A percentile compares a stretch with the other conserved stretches of the same genome.
These are phyloP conservation scores for Sminthurides bifidus DNA, from an alignment of 1,140 invertebrate genomes.

Conservation along the genomic window DNA sequence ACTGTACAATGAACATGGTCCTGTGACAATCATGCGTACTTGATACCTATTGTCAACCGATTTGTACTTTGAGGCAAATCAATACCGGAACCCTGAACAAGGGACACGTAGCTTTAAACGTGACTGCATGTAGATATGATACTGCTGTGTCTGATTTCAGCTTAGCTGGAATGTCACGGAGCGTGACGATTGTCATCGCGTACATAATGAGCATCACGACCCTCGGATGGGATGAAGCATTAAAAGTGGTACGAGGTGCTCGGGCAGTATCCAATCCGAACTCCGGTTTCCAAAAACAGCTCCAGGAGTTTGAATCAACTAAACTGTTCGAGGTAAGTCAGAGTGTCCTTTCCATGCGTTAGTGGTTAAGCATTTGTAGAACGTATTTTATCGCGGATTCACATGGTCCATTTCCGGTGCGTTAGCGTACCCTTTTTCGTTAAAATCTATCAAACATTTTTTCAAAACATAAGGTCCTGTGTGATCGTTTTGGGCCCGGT, in stretches of 20 bases:
- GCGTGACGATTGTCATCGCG: slow-evolving; percentile 84
- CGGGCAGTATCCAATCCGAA: slow-evolving; percentile 88
- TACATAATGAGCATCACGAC: slow-evolving; percentile 89
- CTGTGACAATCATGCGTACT: too few relatives aligned
- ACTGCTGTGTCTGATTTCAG: slow-evolving; percentile 41
- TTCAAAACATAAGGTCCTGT: too few relatives aligned
- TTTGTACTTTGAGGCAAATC: too few relatives aligned
- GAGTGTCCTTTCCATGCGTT: background rate
- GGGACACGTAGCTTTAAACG: too few relatives aligned
- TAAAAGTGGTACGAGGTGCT: slow-evolving; percentile 83
- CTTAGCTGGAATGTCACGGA: slow-evolving; percentile 88
- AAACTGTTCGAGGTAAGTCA: slow-evolving; percentile 58
- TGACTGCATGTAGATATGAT: too few relatives aligned
- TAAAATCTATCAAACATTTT: too few relatives aligned
- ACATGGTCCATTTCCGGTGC: too few relatives aligned
- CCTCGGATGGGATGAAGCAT: slow-evolving; percentile 80
- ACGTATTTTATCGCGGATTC: background rate
- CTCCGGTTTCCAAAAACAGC: slow-evolving; percentile 83
- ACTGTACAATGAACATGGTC: too few relatives aligned
- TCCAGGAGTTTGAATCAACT: slow-evolving; percentile 79
- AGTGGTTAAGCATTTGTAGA: background rate
- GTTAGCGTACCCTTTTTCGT: too few relatives aligned
- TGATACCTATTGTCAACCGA: too few relatives aligned
- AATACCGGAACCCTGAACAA: too few relatives aligned
- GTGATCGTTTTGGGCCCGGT: too few relatives aligned